Evolutionary conservation across 2,888 invertebrate genomes (phyloP).

Genomic region (Dicyrtomina minuta): DNA sequence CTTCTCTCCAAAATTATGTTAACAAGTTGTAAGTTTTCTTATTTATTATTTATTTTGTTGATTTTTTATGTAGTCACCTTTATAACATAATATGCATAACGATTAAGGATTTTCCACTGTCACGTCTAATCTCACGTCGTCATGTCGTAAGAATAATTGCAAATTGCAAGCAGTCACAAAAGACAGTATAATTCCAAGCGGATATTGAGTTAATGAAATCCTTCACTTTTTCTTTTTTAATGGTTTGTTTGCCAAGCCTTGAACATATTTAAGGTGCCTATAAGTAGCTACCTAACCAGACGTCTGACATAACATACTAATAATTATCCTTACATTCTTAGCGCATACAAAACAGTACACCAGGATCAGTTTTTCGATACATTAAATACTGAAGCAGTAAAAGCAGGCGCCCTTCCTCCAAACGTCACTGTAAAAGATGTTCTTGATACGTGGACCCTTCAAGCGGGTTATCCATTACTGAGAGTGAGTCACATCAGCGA

Average conservation of each 20-base stretch:
- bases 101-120: no score
- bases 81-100: no score
- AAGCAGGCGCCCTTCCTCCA: constrained; percentile 25
- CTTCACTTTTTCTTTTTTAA: no score
- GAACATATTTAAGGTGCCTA: no score
- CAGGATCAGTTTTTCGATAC: constrained; percentile 44
- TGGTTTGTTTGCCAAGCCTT: no score
- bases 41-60: not conserved
- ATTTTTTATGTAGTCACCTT: no score
- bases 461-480: constrained; percentile 43
- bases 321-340: not conserved
- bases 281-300: no score
- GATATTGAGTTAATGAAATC: no score
- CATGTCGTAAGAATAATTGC: no score
- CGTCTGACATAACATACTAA: not conserved
- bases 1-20: constrained; percentile 38
- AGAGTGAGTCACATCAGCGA: constrained; percentile 25
- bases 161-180: no score
- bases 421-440: constrained; percentile 38
- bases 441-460: constrained; percentile 47
- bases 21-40: constrained; percentile 33
- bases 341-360: constrained; percentile 25
- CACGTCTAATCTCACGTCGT: no score
- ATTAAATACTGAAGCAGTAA: constrained; percentile 36
- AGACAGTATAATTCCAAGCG: no score